Evolutionary conservation across 2,797 vertebrate genomes (phyloP).

Genomic region (Scarus forsteni): DNA sequence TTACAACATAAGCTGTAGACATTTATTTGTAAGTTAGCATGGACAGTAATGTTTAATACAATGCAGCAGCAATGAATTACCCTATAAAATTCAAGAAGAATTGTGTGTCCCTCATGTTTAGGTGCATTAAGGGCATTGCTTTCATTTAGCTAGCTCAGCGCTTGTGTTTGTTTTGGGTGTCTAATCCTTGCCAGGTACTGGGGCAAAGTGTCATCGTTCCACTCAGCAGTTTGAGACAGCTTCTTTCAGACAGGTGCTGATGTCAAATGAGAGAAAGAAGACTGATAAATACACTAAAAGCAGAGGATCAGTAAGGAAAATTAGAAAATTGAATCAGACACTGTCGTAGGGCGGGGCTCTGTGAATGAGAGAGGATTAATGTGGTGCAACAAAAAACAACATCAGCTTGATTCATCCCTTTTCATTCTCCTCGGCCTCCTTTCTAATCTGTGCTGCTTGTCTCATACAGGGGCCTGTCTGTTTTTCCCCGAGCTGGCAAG

Average conservation of each 20-base stretch:
- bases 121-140: slow-evolving; percentile 40
- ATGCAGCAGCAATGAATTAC: neutral
- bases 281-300: slow-evolving; percentile 45
- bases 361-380: slow-evolving; percentile 52
- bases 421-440: slow-evolving; percentile 47
- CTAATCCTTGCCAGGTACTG: slow-evolving; percentile 58
- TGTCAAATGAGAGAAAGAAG: slow-evolving; percentile 25
- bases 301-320: slow-evolving; percentile 18
- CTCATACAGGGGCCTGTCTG: slow-evolving; percentile 70
- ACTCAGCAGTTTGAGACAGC: slow-evolving; percentile 39
- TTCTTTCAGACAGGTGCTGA: slow-evolving; percentile 21
- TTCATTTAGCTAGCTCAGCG: slow-evolving; percentile 66
- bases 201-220: slow-evolving; percentile 64
- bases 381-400: slow-evolving; percentile 61
- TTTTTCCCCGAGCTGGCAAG: slow-evolving; percentile 59
- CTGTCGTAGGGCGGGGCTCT: slow-evolving; percentile 44
- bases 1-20: slow-evolving; percentile 5
- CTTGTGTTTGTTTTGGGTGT: slow-evolving; percentile 75
- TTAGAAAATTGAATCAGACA: slow-evolving; percentile 33
- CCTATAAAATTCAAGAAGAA: neutral
- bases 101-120: slow-evolving; percentile 10
- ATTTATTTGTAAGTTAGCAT: neutral
- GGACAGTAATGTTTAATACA: neutral
- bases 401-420: slow-evolving; percentile 47
- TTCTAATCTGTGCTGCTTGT: slow-evolving; percentile 58